phyloP scores from a whole-genome alignment of 2,888 invertebrate species.

The Amiota mariae region DNA sequence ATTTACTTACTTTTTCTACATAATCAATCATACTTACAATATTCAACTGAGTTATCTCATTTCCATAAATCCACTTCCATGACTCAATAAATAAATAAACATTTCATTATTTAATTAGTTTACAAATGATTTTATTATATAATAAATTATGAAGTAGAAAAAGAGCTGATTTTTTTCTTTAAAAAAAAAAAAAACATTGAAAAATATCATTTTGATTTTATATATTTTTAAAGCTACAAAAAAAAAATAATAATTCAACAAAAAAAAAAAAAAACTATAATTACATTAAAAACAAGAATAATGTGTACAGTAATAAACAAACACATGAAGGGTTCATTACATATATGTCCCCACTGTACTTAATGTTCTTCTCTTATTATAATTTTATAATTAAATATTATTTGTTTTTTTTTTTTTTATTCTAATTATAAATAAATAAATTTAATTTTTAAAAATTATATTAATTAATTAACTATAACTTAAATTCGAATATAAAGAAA shows the following conservation, averaged over 20 bases:
- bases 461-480: constrained; percentile 8
- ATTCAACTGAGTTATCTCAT: too few relatives aligned
- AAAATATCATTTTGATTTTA: background rate
- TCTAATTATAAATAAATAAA: background rate
- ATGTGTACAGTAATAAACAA: too few relatives aligned
- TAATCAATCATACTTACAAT: too few relatives aligned
- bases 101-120: constrained; percentile 1
- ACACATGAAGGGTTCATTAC: background rate
- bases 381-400: constrained; percentile 8
- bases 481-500: constrained; percentile 11
- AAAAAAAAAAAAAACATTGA: constrained; percentile 11
- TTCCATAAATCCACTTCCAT: background rate
- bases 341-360: constrained; percentile 6
- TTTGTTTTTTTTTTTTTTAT: background rate
- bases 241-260: background rate
- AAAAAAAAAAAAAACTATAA: too few relatives aligned
- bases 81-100: background rate
- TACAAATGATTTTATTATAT: constrained; percentile 33
- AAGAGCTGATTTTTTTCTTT: background rate
- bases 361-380: background rate
- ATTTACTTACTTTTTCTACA: too few relatives aligned
- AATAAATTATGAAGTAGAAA: constrained; percentile 29
- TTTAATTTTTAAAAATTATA: background rate
- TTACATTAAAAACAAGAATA: too few relatives aligned
- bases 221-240: background rate